Evolutionary conservation across 2,113 vertebrate genomes (phyloP).

Genomic region (Brachyistius frenatus): DNA sequence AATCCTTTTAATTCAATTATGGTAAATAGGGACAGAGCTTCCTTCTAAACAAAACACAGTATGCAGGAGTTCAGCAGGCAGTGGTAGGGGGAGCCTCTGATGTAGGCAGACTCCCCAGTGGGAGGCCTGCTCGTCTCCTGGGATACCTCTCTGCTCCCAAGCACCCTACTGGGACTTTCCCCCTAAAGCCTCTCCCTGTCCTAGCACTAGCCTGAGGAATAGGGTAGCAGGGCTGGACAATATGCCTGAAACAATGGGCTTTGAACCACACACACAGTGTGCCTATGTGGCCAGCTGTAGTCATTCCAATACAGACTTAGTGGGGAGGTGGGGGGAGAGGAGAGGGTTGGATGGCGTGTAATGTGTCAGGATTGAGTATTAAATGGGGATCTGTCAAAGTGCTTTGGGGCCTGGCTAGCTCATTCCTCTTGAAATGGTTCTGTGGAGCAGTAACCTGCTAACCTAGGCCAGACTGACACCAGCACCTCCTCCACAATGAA

Average conservation of each 20-base stretch:
- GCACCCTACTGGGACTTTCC: constrained; percentile 64
- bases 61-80: constrained; percentile 77
- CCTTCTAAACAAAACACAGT: constrained; percentile 80
- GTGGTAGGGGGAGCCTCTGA: constrained; percentile 69
- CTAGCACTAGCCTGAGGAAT: constrained; percentile 52
- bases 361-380: constrained; percentile 68
- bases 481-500: constrained; percentile 76
- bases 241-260: constrained; percentile 70
- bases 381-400: constrained; percentile 78
- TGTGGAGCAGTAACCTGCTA: constrained; percentile 74
- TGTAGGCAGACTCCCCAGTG: constrained; percentile 71
- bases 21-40: constrained; percentile 80
- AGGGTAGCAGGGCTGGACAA: constrained; percentile 66
- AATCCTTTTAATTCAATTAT: constrained; percentile 86
- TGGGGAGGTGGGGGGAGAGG: constrained; percentile 18
- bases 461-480: constrained; percentile 76
- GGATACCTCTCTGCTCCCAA: constrained; percentile 73
- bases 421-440: constrained; percentile 67
- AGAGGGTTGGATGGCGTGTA: constrained; percentile 53
- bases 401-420: constrained; percentile 64
- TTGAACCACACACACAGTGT: constrained; percentile 56
- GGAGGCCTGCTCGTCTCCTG: constrained; percentile 78
- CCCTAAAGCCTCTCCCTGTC: constrained; percentile 47
- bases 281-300: constrained; percentile 64
- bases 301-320: constrained; percentile 65